Evolutionary conservation across 2,797 vertebrate species (phyloP), one percentile per base, ranked within the genome.

Genomic region (Thunnus albacares): DNA sequence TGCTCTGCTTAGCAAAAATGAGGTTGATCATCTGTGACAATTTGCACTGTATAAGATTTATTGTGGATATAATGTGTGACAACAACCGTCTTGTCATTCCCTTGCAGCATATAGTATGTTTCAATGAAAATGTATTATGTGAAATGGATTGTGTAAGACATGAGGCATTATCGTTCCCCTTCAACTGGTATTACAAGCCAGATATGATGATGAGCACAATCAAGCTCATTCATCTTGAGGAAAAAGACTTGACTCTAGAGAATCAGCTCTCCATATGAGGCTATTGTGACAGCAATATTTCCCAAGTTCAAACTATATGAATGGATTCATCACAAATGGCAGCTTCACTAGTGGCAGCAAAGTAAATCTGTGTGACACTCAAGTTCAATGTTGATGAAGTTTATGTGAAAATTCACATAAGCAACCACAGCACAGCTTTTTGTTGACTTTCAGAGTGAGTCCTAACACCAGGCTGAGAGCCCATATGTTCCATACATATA

Each of bases 191-290:
- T 53, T 49, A 62, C 62, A 55, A 41, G 38, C 20, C 22, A 26
- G 75, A 43, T 65, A 43, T 35, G 24, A 57, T 51, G 65, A 80
- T 71, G 63, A 77, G 66, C 38, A 77, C 71, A 72, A 63, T 82
- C 17, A 65, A 63, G 38, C 33, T 75, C 30, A 24, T 20, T n/a
- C 15, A 30, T 59, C 49, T 69, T 12, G 18, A 28, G 67, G 47
- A 71, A 72, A n/a, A 30, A 28, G 26, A 68, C 45, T 15, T 55
- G 22, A 49, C 68, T 75, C 30, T 2, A 18, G 35, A 70, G 52
- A 77, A 61, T 63, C 13, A 22, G 28, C 71, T 75, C n/a, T 56
- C 45, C 20, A 28, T 61, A 62, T 22, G 38, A 20, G 49, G 53
- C 43, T 49, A n/a, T n/a, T 33, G n/a, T 52, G 33, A 57, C 56